A percentile compares a stretch with the other conserved stretches of the same genome.
phyloP scores from a whole-genome alignment of 2,113 vertebrate genomes.

The Scomber japonicus region DNA sequence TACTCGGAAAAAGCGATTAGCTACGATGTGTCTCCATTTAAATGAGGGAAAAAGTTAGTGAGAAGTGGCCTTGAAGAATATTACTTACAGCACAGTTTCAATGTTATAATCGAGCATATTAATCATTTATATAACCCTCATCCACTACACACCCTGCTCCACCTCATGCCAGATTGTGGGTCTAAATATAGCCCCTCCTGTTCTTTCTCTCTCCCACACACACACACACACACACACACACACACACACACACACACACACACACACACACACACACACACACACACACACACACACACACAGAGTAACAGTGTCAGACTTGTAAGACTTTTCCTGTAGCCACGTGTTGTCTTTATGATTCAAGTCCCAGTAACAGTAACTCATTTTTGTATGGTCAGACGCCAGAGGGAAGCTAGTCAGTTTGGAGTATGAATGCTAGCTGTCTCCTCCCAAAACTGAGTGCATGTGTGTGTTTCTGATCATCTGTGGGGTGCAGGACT shows the following conservation, averaged over 20 bases:
- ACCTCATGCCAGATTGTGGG: conserved; percentile 52
- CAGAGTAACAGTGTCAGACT: conserved; percentile 23
- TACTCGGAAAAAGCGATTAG: conserved; percentile 42
- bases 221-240: conserved; percentile 18
- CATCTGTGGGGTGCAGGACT: conserved; percentile 30
- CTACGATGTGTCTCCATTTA: conserved; percentile 30
- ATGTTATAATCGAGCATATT: conserved; percentile 70
- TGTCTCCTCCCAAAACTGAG: neutral
- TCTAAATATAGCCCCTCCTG: conserved; percentile 67
- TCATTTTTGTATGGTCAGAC: conserved; percentile 35
- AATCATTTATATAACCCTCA: conserved; percentile 73
- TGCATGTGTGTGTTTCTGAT: conserved; percentile 36
- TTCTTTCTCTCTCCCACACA: conserved; percentile 28
- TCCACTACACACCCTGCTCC: conserved; percentile 33
- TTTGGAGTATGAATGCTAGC: conserved; percentile 10
- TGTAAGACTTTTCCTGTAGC: conserved; percentile 25
- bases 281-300: conserved; percentile 5
- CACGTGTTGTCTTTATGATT: conserved; percentile 37
- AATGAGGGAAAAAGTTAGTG: neutral
- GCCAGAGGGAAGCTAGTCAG: conserved; percentile 37
- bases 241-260: conserved; percentile 15
- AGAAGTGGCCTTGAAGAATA: conserved; percentile 54
- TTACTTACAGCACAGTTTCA: conserved; percentile 59
- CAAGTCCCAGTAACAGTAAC: conserved; percentile 35
- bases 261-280: no score